Evolutionary conservation across 2,888 invertebrate genomes (phyloP).

Genomic region (Idaea biselata): DNA sequence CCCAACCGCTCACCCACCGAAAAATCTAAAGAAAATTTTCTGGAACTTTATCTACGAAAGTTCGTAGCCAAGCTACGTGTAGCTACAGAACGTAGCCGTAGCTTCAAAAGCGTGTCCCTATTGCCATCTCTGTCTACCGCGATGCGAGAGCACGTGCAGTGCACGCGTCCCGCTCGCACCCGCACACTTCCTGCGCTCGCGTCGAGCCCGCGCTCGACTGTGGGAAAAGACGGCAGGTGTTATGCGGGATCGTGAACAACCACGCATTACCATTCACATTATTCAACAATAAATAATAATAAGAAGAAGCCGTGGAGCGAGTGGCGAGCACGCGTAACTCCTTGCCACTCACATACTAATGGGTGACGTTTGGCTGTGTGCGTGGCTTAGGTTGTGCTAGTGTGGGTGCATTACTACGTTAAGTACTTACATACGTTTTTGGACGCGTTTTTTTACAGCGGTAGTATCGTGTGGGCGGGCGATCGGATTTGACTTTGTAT

Average conservation of each 20-base stretch:
- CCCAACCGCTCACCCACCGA: too few relatives aligned
- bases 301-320: constrained; percentile 79
- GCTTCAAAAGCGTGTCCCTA: constrained; percentile 43
- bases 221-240: constrained; percentile 83
- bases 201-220: constrained; percentile 68
- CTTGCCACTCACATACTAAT: constrained; percentile 68
- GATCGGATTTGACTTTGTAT: constrained; percentile 61
- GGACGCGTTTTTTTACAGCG: constrained; percentile 56
- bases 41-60: constrained; percentile 24
- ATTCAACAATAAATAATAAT: constrained; percentile 81
- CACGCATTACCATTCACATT: constrained; percentile 81
- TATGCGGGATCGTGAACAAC: constrained; percentile 81
- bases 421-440: constrained; percentile 27
- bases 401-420: constrained; percentile 23
- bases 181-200: constrained; percentile 73
- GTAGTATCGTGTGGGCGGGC: constrained; percentile 72
- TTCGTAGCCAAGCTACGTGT: constrained; percentile 19
- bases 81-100: constrained; percentile 32
- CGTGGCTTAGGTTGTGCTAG: constrained; percentile 33
- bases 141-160: constrained; percentile 55
- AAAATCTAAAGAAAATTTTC: constrained; percentile 22
- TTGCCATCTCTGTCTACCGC: constrained; percentile 44
- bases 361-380: constrained; percentile 56
- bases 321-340: constrained; percentile 76
- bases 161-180: constrained; percentile 69